Evolutionary conservation across 2,888 invertebrate species (phyloP), one percentile per base, ranked within the genome.

Genomic region (Shargacucullia verbasci): DNA sequence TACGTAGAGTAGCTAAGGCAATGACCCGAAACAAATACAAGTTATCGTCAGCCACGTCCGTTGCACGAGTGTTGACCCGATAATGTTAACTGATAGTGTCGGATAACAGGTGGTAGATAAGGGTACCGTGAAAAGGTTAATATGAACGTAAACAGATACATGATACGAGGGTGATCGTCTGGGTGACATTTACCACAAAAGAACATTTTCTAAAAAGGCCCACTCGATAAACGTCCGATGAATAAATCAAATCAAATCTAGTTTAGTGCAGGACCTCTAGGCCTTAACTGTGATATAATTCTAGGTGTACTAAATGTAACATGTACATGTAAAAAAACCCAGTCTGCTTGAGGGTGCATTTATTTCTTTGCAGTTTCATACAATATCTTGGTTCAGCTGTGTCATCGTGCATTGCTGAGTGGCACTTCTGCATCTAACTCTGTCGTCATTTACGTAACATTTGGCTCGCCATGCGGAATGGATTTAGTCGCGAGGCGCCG

Each of bases 381-480:
- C 29, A 8, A 11, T 20, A n/a, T 20, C 7, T 34, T 13, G 5
- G 12, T 34, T 6, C 12, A 12, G 6, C 20, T 29, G 29, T 29
- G 2, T 29, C 1, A 9, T 29, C 7, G 1, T 9, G 29, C 29
- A 29, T 29, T 29, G 7, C 7, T 29, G 29, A 46, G 41, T 65
- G 46, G 50, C 7, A 25, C 64, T 66, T 70, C 64, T 70, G 58
- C 29, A 33, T 0, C 2, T 33, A n/a, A 12, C 37, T 38, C 12
- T 48, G 33, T 1, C 39, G 27, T 20, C 7, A 35, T 68, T 88
- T 89, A 85, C 85, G 86, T 86, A 89, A 90, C 79, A 71, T 69
- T 83, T 78, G 82, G 79, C 84, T 77, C 80, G 78, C 79, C 82
- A 83, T 78, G 79, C 76, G 77, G 76, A 76, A 79, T 83, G 76